Percentiles rank a stretch among this genome's conserved stretches.
These are phyloP conservation scores for Sussaba pulchella DNA, from an alignment of 2,888 invertebrate species.

Conservation along the genomic window DNA sequence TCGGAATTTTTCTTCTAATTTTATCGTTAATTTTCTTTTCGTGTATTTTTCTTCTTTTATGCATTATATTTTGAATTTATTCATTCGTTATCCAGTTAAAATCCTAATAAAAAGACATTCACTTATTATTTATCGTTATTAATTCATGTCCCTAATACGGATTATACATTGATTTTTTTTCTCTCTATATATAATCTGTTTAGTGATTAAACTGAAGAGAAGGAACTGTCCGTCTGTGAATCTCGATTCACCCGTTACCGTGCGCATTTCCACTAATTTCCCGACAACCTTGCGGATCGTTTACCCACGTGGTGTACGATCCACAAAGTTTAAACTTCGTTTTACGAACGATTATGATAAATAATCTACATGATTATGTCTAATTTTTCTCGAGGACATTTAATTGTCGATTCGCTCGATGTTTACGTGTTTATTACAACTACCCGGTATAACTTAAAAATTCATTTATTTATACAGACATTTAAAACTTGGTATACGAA, in stretches of 20 bases:
- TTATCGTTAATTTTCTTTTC: slow-evolving; percentile 20
- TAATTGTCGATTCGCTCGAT: slow-evolving; percentile 37
- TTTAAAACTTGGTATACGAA: slow-evolving; percentile 65
- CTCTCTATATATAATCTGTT: slow-evolving; percentile 9
- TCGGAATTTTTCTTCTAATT: slow-evolving; percentile 10
- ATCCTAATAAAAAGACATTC: slow-evolving; percentile 66
- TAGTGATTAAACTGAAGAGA: slow-evolving; percentile 9
- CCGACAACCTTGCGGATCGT: slow-evolving; percentile 28
- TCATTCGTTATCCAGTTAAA: slow-evolving; percentile 25
- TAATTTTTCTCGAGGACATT: slow-evolving; percentile 39
- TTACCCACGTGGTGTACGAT: slow-evolving; percentile 12
- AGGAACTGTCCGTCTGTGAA: slow-evolving; percentile 32
- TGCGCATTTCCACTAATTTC: slow-evolving; percentile 47
- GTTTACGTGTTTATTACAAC: slow-evolving; percentile 42
- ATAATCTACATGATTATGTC: slow-evolving; percentile 42
- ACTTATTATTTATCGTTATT: slow-evolving; percentile 57
- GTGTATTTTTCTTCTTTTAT: background rate
- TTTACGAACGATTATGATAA: slow-evolving; percentile 43
- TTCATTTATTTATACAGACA: slow-evolving; percentile 65
- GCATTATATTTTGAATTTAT: background rate
- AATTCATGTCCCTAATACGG: slow-evolving; percentile 69
- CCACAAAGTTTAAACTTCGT: slow-evolving; percentile 55
- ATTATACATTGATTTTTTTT: slow-evolving; percentile 75
- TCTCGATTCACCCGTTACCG: slow-evolving; percentile 37
- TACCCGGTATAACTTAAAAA: slow-evolving; percentile 51